phyloP scores from a whole-genome alignment of 2,113 vertebrate genomes.

The Brevimyrus niger region DNA sequence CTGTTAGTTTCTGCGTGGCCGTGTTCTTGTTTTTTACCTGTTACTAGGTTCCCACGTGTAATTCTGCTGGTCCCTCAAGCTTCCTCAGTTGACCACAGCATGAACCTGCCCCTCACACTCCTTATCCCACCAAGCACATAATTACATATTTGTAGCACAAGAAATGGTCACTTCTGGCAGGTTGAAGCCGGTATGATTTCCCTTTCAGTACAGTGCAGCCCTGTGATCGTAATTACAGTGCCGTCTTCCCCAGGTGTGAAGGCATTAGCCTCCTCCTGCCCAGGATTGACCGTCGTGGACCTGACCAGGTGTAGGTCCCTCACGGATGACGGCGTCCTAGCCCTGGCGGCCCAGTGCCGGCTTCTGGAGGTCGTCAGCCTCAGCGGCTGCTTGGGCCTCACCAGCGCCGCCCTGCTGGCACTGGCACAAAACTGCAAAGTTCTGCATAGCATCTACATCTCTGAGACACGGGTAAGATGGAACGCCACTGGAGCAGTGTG shows the following conservation, averaged over 20 bases:
- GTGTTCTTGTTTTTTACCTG: not conserved
- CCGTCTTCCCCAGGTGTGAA: slow-evolving; percentile 27
- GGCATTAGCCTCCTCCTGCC: slow-evolving; percentile 30
- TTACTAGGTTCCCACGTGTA: not conserved
- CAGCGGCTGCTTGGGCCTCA: slow-evolving; percentile 29
- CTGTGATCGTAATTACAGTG: not conserved
- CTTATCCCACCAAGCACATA: not conserved
- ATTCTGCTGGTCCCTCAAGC: not conserved
- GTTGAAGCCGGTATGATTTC: not conserved
- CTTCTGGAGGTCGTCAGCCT: slow-evolving; percentile 34
- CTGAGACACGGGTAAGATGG: slow-evolving; percentile 33
- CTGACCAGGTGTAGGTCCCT: slow-evolving; percentile 34
- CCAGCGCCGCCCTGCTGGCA: slow-evolving; percentile 32
- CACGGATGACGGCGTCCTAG: slow-evolving; percentile 32
- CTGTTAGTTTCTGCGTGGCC: not conserved
- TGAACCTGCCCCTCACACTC: not conserved
- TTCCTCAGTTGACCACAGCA: not conserved
- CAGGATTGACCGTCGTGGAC: slow-evolving; percentile 32
- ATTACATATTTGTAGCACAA: not conserved
- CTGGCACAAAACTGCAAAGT: slow-evolving; percentile 35
- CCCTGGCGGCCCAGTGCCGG: slow-evolving; percentile 32
- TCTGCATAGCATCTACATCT: slow-evolving; percentile 38
- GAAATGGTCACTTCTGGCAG: not conserved
- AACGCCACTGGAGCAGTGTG: not conserved
- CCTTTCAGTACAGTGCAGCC: not conserved